Conservation (phyloP, 2,888 invertebrate genomes). For the Linnaemya vulpina region DNA sequence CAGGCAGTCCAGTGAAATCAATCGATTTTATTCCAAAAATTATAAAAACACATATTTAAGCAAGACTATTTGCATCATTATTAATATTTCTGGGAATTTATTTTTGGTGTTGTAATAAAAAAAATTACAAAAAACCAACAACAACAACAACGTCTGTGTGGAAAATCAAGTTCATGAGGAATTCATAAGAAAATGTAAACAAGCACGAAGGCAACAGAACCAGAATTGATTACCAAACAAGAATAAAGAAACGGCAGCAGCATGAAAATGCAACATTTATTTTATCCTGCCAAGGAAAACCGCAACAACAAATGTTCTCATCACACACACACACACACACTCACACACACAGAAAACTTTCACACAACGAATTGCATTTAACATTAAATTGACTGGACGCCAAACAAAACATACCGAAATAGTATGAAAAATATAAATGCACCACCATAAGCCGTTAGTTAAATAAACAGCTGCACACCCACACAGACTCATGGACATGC, state of each 20-base stretch:
- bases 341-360: not conserved
- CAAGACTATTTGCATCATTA: not conserved
- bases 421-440: not conserved
- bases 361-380: constrained; percentile 1
- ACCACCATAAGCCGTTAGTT: constrained; percentile 7
- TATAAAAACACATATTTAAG: not conserved
- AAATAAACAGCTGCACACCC: constrained; percentile 18
- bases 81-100: not conserved
- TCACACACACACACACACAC: not conserved
- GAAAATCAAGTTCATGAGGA: constrained; percentile 59
- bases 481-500: not conserved
- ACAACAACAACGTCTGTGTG: constrained; percentile 7
- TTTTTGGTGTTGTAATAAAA: not conserved
- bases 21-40: not conserved
- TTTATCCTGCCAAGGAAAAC: constrained; percentile 13
- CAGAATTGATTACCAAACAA: constrained; percentile 42
- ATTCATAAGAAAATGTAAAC: constrained; percentile 34
- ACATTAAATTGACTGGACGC: constrained; percentile 7
- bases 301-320: constrained; percentile 15
- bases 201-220: constrained; percentile 25
- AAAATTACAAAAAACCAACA: constrained; percentile 14
- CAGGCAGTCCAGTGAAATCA: not conserved
- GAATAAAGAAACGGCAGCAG: constrained; percentile 38
- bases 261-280: constrained; percentile 17
- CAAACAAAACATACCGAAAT: not conserved